Percentiles rank a stretch among this genome's conserved stretches.
Conservation (phyloP, 2,888 invertebrate genomes). For the Panzeria rudis region DNA sequence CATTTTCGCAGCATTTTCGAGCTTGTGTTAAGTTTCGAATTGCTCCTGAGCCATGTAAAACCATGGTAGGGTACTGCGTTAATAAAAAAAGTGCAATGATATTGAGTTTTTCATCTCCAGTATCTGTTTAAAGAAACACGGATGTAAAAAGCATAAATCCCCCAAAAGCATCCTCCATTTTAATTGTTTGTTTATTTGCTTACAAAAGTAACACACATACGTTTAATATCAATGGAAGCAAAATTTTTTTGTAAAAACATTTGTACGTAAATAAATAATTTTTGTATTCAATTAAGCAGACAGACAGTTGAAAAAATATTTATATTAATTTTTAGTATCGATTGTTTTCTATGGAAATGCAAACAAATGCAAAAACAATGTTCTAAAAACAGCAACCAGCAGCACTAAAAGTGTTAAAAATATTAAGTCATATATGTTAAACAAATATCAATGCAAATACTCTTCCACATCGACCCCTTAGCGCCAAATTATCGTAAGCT, state of each 20-base stretch:
- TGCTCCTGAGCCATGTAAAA: too few species aligned
- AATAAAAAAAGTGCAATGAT: too few species aligned
- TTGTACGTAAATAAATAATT: conserved; percentile 37
- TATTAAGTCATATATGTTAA: conserved; percentile 1
- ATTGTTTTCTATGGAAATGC: conserved; percentile 57
- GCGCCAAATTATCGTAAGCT: too few species aligned
- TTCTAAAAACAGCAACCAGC: conserved; percentile 9
- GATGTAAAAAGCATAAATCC: conserved; percentile 17
- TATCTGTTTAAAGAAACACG: conserved; percentile 16
- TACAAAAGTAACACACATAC: conserved; percentile 30
- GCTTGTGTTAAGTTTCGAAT: too few species aligned
- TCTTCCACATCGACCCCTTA: background rate
- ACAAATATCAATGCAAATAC: background rate
- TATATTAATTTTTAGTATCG: conserved; percentile 54
- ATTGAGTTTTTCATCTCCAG: background rate
- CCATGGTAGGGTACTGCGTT: too few species aligned
- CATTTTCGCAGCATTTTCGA: too few species aligned
- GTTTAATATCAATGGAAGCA: conserved; percentile 57
- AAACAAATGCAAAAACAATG: conserved; percentile 65
- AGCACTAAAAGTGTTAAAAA: conserved; percentile 23
- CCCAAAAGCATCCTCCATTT: conserved; percentile 24
- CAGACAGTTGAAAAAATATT: conserved; percentile 68
- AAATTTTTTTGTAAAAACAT: conserved; percentile 24
- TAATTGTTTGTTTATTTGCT: conserved; percentile 25
- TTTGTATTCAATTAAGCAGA: conserved; percentile 54